Evolutionary conservation across 2,888 invertebrate species (phyloP), one percentile per base, ranked within the genome.

Genomic region (Orchesella flavescens): DNA sequence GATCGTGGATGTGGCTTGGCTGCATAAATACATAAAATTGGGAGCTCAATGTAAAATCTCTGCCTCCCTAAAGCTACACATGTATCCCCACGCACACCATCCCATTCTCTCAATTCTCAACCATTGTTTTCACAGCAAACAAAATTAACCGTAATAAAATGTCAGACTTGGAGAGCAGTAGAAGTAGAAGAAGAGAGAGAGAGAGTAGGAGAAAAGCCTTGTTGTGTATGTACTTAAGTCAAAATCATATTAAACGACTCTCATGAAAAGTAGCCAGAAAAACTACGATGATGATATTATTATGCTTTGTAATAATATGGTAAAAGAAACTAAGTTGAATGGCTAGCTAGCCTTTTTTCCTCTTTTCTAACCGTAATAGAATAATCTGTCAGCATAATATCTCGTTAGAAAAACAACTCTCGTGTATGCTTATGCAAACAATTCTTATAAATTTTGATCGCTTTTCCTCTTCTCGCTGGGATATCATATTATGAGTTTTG

Each of bases 41-140:
- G 12, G 15, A 53, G 34, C 57, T 23, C 44, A 61, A 46, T 63
- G 78, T 73, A 68, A 74, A 80, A 80, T 80, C 74, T 65, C 71
- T 59, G 53, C 65, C 65, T 73, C 79, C 79, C 79, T 79, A 44
- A 73, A 79, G 79, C 79, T 72, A 79, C 79, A 68, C 79, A 69
- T 79, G 65, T 80, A 74, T 46, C 53, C 61, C 72, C 17, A 49
- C 43, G 53, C 71, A 79, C 65, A 57, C 49, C 73, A 66, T 65
- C 46, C 78, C 77, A 78, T 65, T 81, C 75, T 68, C 75, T 69
- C 81, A 61, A 75, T 69, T 74, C 80, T 66, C 73, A 68, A 65
- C 81, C 65, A 75, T 91, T 93, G 93, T 93, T 93, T 93, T 93
- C 92, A 92, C 92, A 93, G 91, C 92, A 93, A 93, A 93, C 93